phyloP scores from a whole-genome alignment of 2,888 invertebrate species.

The Tortrix viridana region DNA sequence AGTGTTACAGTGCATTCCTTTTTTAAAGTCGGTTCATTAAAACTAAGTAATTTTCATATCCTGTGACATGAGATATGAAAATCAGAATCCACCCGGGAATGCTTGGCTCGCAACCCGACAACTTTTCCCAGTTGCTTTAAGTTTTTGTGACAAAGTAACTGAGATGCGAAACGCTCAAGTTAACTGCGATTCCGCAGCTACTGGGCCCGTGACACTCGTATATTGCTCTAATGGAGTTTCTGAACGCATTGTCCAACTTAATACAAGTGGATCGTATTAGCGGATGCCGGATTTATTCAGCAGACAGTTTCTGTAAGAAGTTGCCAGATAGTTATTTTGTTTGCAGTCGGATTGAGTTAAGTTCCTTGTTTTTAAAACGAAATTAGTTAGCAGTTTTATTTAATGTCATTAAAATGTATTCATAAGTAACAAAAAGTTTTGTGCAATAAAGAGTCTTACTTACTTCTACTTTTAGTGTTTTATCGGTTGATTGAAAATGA shows the following conservation, averaged over 20 bases:
- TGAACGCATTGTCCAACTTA: constrained; percentile 40
- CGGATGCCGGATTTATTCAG: constrained; percentile 8
- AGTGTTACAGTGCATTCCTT: not conserved
- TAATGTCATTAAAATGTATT: too few species aligned
- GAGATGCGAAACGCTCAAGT: constrained; percentile 46
- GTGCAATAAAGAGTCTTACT: too few species aligned
- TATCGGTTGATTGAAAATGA: too few species aligned
- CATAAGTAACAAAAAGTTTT: too few species aligned
- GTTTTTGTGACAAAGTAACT: constrained; percentile 75
- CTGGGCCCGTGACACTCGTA: constrained; percentile 49
- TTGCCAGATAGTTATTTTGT: not conserved
- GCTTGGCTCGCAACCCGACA: constrained; percentile 43
- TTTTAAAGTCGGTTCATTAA: not conserved
- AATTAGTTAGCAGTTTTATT: too few species aligned
- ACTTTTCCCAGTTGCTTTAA: constrained; percentile 52
- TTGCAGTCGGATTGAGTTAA: not conserved
- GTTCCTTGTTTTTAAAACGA: too few species aligned
- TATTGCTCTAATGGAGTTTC: constrained; percentile 48
- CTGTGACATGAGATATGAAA: constrained; percentile 3
- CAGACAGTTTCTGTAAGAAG: not conserved
- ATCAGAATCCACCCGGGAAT: constrained; percentile 40
- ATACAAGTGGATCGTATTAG: constrained; percentile 14
- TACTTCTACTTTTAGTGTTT: too few species aligned
- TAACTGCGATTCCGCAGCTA: constrained; percentile 44
- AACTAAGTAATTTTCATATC: not conserved